Evolutionary conservation across 2,797 vertebrate genomes (phyloP).

Genomic region (Myiotriccus ornatus): DNA sequence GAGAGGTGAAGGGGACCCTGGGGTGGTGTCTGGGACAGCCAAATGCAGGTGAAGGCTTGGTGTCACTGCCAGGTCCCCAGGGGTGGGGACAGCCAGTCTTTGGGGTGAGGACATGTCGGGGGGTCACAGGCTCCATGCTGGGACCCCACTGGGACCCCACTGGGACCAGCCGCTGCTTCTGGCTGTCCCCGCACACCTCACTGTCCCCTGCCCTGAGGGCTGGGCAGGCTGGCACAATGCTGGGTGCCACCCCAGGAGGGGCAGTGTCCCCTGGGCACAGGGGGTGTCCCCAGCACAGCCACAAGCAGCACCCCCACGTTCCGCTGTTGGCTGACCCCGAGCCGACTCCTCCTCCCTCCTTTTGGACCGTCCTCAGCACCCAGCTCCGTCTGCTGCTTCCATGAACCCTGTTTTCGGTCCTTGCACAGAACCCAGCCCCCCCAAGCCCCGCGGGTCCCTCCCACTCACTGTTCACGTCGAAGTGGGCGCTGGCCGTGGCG

Average conservation of each 20-base stretch:
- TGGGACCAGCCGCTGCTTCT: accelerated
- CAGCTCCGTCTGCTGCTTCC: not conserved
- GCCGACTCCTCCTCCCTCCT: not conserved
- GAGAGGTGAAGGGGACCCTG: not conserved
- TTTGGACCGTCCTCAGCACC: not conserved
- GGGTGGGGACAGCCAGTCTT: not conserved
- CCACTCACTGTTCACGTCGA: slow-evolving; percentile 58
- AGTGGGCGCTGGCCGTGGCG: slow-evolving; percentile 9
- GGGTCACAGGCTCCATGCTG: not conserved
- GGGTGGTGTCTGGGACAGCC: not conserved
- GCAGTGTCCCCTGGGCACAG: not conserved
- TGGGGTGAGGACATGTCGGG: not conserved
- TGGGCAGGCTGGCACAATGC: not conserved
- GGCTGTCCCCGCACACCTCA: not conserved
- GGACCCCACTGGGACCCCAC: not conserved
- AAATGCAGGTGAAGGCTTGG: not conserved
- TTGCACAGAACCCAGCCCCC: not conserved
- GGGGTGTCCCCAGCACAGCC: not conserved
- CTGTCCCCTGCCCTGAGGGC: not conserved
- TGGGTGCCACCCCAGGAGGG: not conserved
- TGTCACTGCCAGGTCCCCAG: not conserved
- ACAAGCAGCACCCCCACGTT: accelerated
- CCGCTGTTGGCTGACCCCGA: accelerated
- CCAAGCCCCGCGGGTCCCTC: no score
- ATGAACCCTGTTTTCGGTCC: not conserved